Evolutionary conservation across 2,888 invertebrate species (phyloP), one percentile per base, ranked within the genome.

Genomic region (Morpho achilles): DNA sequence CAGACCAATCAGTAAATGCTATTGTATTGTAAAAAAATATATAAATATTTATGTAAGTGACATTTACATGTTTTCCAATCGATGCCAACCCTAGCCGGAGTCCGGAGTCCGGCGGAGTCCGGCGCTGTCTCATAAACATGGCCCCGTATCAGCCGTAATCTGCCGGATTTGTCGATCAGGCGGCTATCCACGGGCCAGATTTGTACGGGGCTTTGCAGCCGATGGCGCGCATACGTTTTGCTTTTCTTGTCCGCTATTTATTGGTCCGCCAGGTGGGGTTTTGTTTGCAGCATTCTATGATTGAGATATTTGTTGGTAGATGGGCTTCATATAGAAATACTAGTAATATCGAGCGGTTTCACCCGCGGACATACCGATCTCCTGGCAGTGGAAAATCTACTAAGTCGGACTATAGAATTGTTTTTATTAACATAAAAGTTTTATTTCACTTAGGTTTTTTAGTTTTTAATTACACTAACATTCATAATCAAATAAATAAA

Each of bases 161-260:
- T 91, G 76, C 73, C 74, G 91, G 91, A 91, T 91, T 91, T 91
- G 91, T 91, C 91, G 91, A 91, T 91, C 88, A 90, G 87, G 72
- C 77, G 74, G 84, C 82, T 86, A 87, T 87, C 88, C 88, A 80
- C 79, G 83, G 85, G 70, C 81, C 84, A 88, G 87, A 88, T 88
- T 88, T 90, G 89, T 88, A 81, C 84, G 69, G 75, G 86, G 89
- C 85, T 87, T 90, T 89, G 76, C 80, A 72, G 75, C 74, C 84
- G 83, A 84, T 84, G 82, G 79, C 77, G 76, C 80, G 76, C 85
- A 84, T 87, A 87, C 85, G 80, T 87, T 87, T 85, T 82, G 85
- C 85, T 86, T 86, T 86, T 84, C 85, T 87, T 86, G 80, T 76
- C 72, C 73, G 62, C 72, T 85, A 84, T 88, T 87, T 87, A 88